phyloP scores from a whole-genome alignment of 2,888 invertebrate genomes.

The Spisula solida region DNA sequence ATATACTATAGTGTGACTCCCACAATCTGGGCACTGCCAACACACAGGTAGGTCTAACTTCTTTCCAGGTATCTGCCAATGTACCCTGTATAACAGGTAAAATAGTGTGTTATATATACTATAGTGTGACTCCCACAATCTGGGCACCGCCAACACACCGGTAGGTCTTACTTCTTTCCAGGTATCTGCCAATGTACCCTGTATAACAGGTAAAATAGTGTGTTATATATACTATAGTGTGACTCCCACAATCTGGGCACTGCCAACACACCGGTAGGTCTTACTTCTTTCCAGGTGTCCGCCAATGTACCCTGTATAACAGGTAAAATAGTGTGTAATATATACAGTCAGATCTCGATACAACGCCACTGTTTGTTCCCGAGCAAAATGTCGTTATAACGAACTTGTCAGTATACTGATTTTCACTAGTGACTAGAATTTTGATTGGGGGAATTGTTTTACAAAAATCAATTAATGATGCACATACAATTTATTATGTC shows the following conservation, averaged over 20 bases:
- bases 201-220: too few species aligned
- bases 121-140: conserved; percentile 92
- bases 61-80: conserved; percentile 83
- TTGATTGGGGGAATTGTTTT: too few species aligned
- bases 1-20: conserved; percentile 89
- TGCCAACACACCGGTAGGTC: conserved; percentile 94
- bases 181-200: conserved; percentile 86
- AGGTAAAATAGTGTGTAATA: too few species aligned
- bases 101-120: too few species aligned
- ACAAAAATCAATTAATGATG: too few species aligned
- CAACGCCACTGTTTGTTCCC: too few species aligned
- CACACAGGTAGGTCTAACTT: conserved; percentile 94
- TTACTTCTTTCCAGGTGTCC: conserved; percentile 89
- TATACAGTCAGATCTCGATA: too few species aligned
- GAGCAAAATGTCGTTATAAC: too few species aligned
- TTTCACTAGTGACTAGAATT: too few species aligned
- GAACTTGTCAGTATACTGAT: too few species aligned
- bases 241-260: conserved; percentile 97
- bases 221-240: too few species aligned
- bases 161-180: conserved; percentile 92
- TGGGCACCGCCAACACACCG: conserved; percentile 94
- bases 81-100: conserved; percentile 87
- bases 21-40: conserved; percentile 96
- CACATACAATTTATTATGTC: too few species aligned
- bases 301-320: conserved; percentile 88